Evolutionary conservation across 2,113 vertebrate genomes (phyloP), one percentile per base, ranked within the genome.

Genomic region (Peromyscus maniculatus): DNA sequence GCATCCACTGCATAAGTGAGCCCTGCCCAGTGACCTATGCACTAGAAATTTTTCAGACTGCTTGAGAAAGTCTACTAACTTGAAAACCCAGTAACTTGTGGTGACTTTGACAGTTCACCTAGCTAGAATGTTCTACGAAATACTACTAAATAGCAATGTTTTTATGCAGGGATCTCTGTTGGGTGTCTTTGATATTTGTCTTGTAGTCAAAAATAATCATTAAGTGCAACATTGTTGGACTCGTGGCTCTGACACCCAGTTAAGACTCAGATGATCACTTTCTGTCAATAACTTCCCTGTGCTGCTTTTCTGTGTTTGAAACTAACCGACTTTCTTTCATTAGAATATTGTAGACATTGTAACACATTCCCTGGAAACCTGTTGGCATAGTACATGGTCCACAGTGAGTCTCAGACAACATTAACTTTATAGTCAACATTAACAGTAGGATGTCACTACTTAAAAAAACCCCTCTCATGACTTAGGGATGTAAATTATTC

Each of bases 301-400:
- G 22, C 31, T 91, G 52, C 17, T 26, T 72, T 97, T 95, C 62
- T 8, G 71, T 83, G 49, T 71, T 87, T 96, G 77, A 92, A 91
- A 92, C 87, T 43, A 74, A 86, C 16, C 6, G 5, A 12, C 24
- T 26, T 94, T 91, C n/a, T 93, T 75, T 96, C 31, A 87, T 89
- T 12, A 36, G 21, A 19, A 71, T 87, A 74, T 39, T 95, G 8
- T 64, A 79, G 87, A n/a, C 3, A 77, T 90, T 93, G 94, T 77
- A 49, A 69, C 6, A 36, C 89, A 33, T 49, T 95, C 87, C 43
- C 55, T 72, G 1, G 62, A 77, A 94, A 84, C 80, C 43, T 78
- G 13, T 77, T 24, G 82, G 52, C 28, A 87, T 2, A 52, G 10
- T 67, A 46, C 0, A 3, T 26, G 33, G 80, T 39, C 64, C 7